Evolutionary conservation across 2,113 vertebrate genomes (phyloP).

Genomic region (Vicugna pacos): DNA sequence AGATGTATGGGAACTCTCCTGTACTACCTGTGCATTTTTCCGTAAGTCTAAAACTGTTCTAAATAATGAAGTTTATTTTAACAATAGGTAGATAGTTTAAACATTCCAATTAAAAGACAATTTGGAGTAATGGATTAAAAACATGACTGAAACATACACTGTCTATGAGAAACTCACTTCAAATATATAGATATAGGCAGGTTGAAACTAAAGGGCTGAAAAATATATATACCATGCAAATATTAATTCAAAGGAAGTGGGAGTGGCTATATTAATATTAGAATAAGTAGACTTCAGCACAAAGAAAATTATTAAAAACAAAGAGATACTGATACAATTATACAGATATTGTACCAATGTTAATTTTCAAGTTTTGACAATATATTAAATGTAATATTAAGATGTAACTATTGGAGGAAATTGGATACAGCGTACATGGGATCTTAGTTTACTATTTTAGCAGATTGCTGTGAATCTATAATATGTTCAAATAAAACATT

Average conservation of each 20-base stretch:
- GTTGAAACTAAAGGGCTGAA: not conserved
- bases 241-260: not conserved
- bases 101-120: not conserved
- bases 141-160: not conserved
- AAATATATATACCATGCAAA: not conserved
- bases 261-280: not conserved
- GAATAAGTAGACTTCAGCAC: not conserved
- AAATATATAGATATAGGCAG: not conserved
- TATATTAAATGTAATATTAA: not conserved
- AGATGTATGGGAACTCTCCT: too few relatives aligned
- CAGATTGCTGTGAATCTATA: not conserved
- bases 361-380: not conserved
- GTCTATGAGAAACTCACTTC: not conserved
- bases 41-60: not conserved
- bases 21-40: not conserved
- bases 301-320: not conserved
- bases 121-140: not conserved
- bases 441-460: not conserved
- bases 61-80: not conserved
- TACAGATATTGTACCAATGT: not conserved
- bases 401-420: not conserved
- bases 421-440: not conserved
- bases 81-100: not conserved
- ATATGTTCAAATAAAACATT: constrained; percentile 1
- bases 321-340: not conserved